Conservation (phyloP, 37 sponge, comb jelly and placozoan species). For the Corticium candelabrum region DNA sequence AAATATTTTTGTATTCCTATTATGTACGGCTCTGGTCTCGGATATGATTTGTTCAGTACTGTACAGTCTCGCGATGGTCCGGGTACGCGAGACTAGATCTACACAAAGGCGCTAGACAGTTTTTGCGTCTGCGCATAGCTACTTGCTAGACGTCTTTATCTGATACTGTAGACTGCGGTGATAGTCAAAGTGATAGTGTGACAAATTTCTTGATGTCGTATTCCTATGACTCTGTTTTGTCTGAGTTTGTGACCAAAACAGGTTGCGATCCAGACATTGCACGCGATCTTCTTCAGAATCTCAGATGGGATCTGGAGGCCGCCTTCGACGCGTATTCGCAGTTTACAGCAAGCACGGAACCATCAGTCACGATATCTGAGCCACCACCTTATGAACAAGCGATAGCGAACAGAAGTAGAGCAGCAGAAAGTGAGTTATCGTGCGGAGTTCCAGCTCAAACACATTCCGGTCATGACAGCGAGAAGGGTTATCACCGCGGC, state of each 20-base stretch:
- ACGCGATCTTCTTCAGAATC: slow-evolving; percentile 55
- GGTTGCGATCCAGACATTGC: slow-evolving; percentile 59
- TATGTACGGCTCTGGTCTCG: too few relatives aligned
- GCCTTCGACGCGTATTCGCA: slow-evolving; percentile 25
- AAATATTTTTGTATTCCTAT: too few relatives aligned
- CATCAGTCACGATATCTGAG: background rate
- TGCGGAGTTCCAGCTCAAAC: background rate
- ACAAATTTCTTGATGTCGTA: background rate
- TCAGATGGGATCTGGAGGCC: slow-evolving; percentile 35
- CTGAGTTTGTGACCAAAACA: slow-evolving; percentile 38
- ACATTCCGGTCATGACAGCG: too few relatives aligned
- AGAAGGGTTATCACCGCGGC: background rate
- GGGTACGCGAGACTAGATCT: too few relatives aligned
- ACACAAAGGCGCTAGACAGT: too few relatives aligned
- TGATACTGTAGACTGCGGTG: background rate
- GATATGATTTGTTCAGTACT: too few relatives aligned
- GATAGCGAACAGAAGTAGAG: background rate
- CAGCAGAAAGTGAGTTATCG: background rate
- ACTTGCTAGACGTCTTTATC: background rate
- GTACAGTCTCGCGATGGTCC: too few relatives aligned
- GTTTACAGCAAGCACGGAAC: background rate
- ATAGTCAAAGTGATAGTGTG: too few relatives aligned
- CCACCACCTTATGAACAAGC: background rate
- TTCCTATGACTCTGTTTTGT: slow-evolving; percentile 26
- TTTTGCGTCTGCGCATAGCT: background rate